Evolutionary conservation across 2,888 invertebrate genomes (phyloP).

Genomic region (Cyaniris semiargus): DNA sequence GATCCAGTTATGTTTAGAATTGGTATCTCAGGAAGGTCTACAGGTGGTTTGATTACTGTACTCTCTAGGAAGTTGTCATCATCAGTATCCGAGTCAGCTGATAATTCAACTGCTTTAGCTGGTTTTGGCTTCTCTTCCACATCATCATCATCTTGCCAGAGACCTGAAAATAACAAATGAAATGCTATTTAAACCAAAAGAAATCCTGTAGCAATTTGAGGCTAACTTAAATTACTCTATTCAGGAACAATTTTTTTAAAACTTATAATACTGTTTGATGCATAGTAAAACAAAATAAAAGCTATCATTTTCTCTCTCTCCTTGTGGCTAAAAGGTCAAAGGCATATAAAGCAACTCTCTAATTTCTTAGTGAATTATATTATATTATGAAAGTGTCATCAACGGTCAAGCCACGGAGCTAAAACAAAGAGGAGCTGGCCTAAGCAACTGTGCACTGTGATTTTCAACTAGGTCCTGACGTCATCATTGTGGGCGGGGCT

Average conservation of each 20-base stretch:
- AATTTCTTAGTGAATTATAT: neutral
- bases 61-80: conserved; percentile 67
- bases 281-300: no score
- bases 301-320: no score
- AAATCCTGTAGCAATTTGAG: neutral
- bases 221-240: no score
- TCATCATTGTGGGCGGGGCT: no score
- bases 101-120: conserved; percentile 44
- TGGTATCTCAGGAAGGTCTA: conserved; percentile 77
- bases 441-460: no score
- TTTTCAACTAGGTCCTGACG: no score
- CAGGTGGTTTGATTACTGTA: conserved; percentile 61
- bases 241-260: no score
- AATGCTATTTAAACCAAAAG: neutral
- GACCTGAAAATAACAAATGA: conserved; percentile 49
- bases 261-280: no score
- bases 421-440: no score
- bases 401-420: no score
- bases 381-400: neutral
- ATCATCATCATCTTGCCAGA: conserved; percentile 72
- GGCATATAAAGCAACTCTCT: neutral
- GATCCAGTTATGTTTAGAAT: conserved; percentile 85
- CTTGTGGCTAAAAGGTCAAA: neutral
- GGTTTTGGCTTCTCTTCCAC: conserved; percentile 48
- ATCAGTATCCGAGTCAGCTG: conserved; percentile 48